A percentile compares a stretch with the other conserved stretches of the same genome.
These are phyloP conservation scores for Silurus glanis DNA, from an alignment of 2,113 vertebrate genomes.

Conservation along the genomic window DNA sequence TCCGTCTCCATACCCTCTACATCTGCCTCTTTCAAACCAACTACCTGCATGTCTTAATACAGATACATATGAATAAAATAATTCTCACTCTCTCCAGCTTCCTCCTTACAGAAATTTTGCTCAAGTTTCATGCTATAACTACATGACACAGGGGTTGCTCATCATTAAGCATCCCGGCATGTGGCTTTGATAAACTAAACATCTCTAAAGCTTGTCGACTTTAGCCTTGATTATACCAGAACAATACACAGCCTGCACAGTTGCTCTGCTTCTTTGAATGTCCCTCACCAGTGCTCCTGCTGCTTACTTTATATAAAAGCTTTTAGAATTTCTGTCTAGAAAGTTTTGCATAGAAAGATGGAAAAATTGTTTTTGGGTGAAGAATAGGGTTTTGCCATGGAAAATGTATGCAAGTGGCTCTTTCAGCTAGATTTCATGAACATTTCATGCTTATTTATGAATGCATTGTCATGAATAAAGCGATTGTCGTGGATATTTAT, in stretches of 20 bases:
- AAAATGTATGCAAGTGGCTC: conserved; percentile 5
- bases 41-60: too few relatives aligned
- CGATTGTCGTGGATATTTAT: conserved; percentile 28
- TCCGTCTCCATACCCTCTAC: too few relatives aligned
- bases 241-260: conserved; percentile 53
- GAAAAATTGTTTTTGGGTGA: conserved; percentile 5
- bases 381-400: not conserved
- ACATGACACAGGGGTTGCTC: conserved; percentile 47
- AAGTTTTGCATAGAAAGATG: conserved; percentile 50
- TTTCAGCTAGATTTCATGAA: not conserved
- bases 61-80: not conserved
- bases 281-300: conserved; percentile 56
- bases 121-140: conserved; percentile 42
- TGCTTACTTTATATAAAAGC: conserved; percentile 48
- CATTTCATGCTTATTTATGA: conserved; percentile 22
- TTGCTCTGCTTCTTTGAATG: conserved; percentile 63
- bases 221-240: conserved; percentile 69
- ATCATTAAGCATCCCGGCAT: conserved; percentile 58
- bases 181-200: conserved; percentile 63
- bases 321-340: conserved; percentile 49
- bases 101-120: not conserved
- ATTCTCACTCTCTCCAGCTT: not conserved
- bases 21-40: too few relatives aligned
- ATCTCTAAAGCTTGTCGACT: conserved; percentile 59
- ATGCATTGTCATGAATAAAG: conserved; percentile 8